Evolutionary conservation across 2,888 invertebrate genomes (phyloP).

Genomic region (Chaetogeoica ovagalla): DNA sequence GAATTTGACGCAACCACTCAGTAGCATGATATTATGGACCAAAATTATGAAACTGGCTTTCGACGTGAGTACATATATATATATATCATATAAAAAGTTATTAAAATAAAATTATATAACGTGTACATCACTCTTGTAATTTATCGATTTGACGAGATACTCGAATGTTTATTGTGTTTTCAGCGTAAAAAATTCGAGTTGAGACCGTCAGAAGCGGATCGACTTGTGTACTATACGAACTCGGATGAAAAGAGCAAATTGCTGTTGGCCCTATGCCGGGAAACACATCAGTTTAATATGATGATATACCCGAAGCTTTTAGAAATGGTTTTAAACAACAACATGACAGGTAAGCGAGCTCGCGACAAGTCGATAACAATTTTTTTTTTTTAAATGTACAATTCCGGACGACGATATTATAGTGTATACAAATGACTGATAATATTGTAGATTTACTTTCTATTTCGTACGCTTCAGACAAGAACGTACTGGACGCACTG

Average conservation of each 20-base stretch:
- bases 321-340: constrained; percentile 28
- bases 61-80: constrained; percentile 68
- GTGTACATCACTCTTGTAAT: too few relatives aligned
- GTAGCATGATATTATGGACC: constrained; percentile 90
- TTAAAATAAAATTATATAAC: not conserved
- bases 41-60: constrained; percentile 93
- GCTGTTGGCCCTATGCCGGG: constrained; percentile 81
- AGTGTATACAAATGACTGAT: not conserved
- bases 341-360: constrained; percentile 24
- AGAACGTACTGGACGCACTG: not conserved
- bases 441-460: not conserved
- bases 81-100: not conserved
- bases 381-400: too few relatives aligned
- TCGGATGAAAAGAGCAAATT: constrained; percentile 94
- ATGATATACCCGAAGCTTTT: constrained; percentile 78
- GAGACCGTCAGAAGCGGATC: constrained; percentile 78
- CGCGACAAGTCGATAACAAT: not conserved
- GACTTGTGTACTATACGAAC: constrained; percentile 85
- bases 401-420: too few relatives aligned
- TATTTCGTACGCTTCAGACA: constrained; percentile 6
- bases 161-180: constrained; percentile 55
- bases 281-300: constrained; percentile 95
- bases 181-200: constrained; percentile 95
- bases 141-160: too few relatives aligned
- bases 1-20: constrained; percentile 62